Evolutionary conservation across 30 jellyfish, hydroid and myxozoan genomes (phyloP), one percentile per base, ranked within the genome.

Genomic region (Hydractinia echinata): DNA sequence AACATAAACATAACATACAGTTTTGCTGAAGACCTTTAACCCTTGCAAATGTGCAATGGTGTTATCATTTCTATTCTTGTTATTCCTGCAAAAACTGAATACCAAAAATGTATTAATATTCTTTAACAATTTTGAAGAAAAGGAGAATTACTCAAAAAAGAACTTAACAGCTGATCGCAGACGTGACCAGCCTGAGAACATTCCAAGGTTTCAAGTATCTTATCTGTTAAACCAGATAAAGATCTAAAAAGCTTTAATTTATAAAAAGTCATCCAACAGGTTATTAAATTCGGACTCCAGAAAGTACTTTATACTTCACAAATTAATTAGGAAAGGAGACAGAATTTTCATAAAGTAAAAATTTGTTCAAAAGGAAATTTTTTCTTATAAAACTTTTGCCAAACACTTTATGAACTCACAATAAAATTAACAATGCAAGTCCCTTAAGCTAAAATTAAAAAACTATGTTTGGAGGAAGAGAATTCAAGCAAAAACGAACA

Each of bases 71-170:
- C 73, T 14, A 89, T 69, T 20, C 51, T n/a, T 50, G 66, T 89
- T 89, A 52, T n/a, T 85, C 91, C 44, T 90, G 91, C 50, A 89
- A 54, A 51, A 90, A 81, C 97, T 89, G 18, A 82, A 69, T 19
- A 76, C 16, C 49, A 15, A 9, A 44, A 18, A 19, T 49, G 13
- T 8, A 39, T 15, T 81, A n/a, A 68, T 39, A 18, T 0, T 20
- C 19, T 60, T 60, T 16, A 2, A n/a, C n/a, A 60, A 60, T 0
- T 4, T 72, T 48, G 4, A 10, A n/a, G 5, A 7, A 10, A 72
- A 72, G 21, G 72, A 68, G 19, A 11, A 11, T 58, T 58, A 58
- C n/a, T 58, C 19, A n/a, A n/a, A 2, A 58, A 13, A 18, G 5
- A 5, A 70, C 90, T 69, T 82, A n/a, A 82, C 90, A 82, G 62